Evolutionary conservation across 2,888 invertebrate species (phyloP).

Genomic region (Drosophila stalkeri): DNA sequence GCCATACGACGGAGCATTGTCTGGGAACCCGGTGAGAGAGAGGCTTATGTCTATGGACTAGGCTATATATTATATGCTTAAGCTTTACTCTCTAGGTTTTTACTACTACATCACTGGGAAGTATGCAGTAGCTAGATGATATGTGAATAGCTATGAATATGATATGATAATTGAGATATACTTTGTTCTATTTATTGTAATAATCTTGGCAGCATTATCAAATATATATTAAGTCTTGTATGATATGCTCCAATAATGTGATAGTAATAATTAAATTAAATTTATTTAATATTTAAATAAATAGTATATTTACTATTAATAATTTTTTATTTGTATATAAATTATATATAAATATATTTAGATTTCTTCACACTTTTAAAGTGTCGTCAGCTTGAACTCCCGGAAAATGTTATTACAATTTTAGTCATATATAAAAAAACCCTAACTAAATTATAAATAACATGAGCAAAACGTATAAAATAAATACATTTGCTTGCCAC

Average conservation of each 20-base stretch:
- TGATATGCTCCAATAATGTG: too few species aligned
- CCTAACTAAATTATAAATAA: not conserved
- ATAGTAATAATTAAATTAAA: too few species aligned
- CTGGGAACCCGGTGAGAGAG: not conserved
- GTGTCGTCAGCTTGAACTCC: too few species aligned
- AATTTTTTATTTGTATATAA: too few species aligned
- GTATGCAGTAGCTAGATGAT: not conserved
- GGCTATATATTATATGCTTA: conserved; percentile 3
- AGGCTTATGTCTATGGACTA: not conserved
- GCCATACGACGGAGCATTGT: conserved; percentile 2
- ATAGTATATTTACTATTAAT: too few species aligned
- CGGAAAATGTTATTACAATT: not conserved
- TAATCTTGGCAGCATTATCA: too few species aligned
- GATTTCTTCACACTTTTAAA: too few species aligned
- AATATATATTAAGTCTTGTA: too few species aligned
- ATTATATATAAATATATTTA: too few species aligned
- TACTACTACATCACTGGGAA: not conserved
- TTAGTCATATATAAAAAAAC: too few species aligned
- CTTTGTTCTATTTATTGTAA: too few species aligned
- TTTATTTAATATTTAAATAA: too few species aligned
- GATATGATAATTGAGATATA: not conserved
- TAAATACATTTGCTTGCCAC: not conserved
- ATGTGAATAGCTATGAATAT: not conserved
- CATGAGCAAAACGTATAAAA: not conserved
- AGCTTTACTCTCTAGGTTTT: not conserved